Evolutionary conservation across 2,797 vertebrate genomes (phyloP).

Genomic region (Myotis vivesi): DNA sequence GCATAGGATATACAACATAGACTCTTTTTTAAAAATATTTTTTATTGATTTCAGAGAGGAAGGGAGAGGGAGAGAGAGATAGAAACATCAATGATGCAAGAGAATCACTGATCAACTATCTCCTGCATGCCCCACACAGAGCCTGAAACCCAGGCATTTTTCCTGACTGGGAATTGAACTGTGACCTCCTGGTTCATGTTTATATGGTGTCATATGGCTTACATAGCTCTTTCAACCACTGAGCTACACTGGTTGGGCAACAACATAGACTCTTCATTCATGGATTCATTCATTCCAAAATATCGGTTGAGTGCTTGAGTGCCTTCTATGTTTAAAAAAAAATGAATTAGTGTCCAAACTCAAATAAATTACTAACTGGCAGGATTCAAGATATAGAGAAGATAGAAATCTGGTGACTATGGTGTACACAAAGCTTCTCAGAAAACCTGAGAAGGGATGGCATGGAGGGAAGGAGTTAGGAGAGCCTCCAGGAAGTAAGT

Average conservation of each 20-base stretch:
- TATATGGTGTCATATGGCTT: no score
- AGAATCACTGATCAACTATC: no score
- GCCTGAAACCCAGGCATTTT: no score
- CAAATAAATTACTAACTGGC: background rate
- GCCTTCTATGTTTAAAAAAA: background rate
- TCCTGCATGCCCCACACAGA: no score
- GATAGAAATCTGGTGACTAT: background rate
- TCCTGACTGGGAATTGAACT: no score
- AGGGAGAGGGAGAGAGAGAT: no score
- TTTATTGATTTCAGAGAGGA: no score
- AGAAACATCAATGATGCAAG: no score
- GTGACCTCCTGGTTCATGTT: no score
- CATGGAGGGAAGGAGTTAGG: background rate
- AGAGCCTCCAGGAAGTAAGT: background rate
- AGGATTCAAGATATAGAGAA: background rate
- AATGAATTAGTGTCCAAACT: background rate
- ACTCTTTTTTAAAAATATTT: background rate
- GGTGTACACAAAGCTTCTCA: background rate
- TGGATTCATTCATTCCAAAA: background rate
- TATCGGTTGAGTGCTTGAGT: constrained; percentile 1
- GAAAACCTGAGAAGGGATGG: background rate
- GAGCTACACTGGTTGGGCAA: background rate
- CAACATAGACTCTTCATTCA: background rate
- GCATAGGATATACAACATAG: background rate
- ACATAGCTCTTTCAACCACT: no score